Evolutionary conservation across 2,888 invertebrate species (phyloP).

Genomic region (Neoascia interrupta): DNA sequence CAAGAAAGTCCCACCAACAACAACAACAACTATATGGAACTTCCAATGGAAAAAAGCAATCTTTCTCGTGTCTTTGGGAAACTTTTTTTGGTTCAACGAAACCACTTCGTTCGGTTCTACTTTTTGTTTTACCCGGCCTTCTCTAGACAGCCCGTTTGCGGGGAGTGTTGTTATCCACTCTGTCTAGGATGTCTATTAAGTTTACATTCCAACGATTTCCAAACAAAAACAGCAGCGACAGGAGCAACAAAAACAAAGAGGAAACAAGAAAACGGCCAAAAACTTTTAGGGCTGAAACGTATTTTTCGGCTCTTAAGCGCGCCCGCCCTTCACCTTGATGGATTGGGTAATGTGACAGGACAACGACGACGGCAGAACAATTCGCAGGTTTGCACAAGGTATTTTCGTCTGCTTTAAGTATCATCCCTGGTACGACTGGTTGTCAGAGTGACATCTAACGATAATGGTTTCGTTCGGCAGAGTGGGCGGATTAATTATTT

Average conservation of each 20-base stretch:
- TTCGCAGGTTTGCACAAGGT: conserved; percentile 17
- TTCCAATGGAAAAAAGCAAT: too few relatives aligned
- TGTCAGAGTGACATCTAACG: conserved; percentile 53
- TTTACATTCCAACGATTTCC: conserved; percentile 56
- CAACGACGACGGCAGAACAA: conserved; percentile 11
- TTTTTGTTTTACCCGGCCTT: not conserved
- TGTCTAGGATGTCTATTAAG: conserved; percentile 62
- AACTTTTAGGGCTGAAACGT: conserved; percentile 33
- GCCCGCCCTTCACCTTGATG: conserved; percentile 50
- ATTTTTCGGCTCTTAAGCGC: conserved; percentile 36
- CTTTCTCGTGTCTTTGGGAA: conserved; percentile 31
- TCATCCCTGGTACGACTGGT: conserved; percentile 25
- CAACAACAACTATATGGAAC: conserved; percentile 11
- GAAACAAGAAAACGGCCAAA: conserved; percentile 21
- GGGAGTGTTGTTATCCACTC: not conserved
- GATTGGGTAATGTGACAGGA: conserved; percentile 64
- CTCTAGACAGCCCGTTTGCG: not conserved
- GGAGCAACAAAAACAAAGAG: conserved; percentile 8
- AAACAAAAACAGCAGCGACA: conserved; percentile 38
- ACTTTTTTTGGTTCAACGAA: conserved; percentile 53
- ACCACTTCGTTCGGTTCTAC: conserved; percentile 46
- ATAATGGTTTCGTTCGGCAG: conserved; percentile 27
- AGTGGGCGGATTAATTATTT: conserved; percentile 53
- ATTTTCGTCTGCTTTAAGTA: conserved; percentile 45
- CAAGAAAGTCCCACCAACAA: not conserved